Evolutionary conservation across 2,888 invertebrate genomes (phyloP).

Genomic region (Mimachlamys varia): DNA sequence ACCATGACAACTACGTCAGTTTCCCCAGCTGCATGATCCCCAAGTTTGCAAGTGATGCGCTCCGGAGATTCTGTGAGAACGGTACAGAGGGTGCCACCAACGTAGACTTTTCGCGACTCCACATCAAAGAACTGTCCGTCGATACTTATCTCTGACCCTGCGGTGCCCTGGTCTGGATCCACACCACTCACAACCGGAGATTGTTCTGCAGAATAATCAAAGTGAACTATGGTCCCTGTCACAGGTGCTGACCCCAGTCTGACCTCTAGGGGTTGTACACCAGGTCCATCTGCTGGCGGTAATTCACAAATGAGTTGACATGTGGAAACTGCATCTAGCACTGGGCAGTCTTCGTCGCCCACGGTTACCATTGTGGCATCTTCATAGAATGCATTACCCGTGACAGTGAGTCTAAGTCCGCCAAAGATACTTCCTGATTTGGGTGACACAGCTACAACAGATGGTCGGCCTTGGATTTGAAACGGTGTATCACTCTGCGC

Average conservation of each 20-base stretch:
- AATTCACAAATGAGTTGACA: conserved; percentile 58
- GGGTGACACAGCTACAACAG: conserved; percentile 58
- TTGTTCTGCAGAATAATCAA: conserved; percentile 51
- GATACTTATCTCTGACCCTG: conserved; percentile 60
- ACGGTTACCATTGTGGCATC: conserved; percentile 61
- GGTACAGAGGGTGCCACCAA: conserved; percentile 62
- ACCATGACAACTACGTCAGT: conserved; percentile 51
- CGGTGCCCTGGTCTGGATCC: conserved; percentile 57
- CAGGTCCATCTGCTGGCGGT: conserved; percentile 61
- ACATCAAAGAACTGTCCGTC: conserved; percentile 59
- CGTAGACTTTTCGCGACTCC: conserved; percentile 47
- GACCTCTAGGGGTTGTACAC: conserved; percentile 55
- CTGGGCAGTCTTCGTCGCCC: conserved; percentile 58
- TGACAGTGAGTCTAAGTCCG: conserved; percentile 57
- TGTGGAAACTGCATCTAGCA: conserved; percentile 51
- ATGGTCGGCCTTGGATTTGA: conserved; percentile 53
- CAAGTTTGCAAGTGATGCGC: conserved; percentile 59
- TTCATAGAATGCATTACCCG: conserved; percentile 68
- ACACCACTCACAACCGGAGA: conserved; percentile 61
- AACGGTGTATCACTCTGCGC: conserved; percentile 47
- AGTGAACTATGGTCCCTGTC: conserved; percentile 54
- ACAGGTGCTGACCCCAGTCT: conserved; percentile 56
- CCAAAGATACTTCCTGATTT: conserved; percentile 66
- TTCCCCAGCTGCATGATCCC: conserved; percentile 52
- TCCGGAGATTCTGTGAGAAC: conserved; percentile 54